These are phyloP conservation scores for Phthorimaea operculella DNA, from an alignment of 1,140 invertebrate genomes.

Conservation along the genomic window DNA sequence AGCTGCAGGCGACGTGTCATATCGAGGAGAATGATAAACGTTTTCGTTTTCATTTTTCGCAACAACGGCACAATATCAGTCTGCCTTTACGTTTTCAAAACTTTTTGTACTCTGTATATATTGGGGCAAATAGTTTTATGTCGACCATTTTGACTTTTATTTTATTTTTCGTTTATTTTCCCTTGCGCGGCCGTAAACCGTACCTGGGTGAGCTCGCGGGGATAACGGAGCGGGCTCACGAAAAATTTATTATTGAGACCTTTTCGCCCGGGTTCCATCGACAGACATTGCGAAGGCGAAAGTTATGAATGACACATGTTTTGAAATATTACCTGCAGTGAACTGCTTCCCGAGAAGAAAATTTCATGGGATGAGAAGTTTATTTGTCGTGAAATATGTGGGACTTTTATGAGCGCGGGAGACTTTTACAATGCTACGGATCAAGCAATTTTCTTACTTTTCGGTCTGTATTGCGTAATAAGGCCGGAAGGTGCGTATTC, in stretches of 20 bases:
- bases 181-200: constrained; percentile 63
- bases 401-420: constrained; percentile 57
- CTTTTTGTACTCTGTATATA: constrained; percentile 47
- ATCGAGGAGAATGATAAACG: constrained; percentile 4
- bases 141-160: constrained; percentile 66
- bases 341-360: constrained; percentile 57
- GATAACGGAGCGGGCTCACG: constrained; percentile 60
- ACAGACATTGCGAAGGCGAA: constrained; percentile 66
- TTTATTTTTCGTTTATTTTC: constrained; percentile 68
- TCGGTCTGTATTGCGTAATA: constrained; percentile 55
- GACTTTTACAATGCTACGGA: constrained; percentile 59
- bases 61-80: constrained; percentile 32
- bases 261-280: constrained; percentile 63
- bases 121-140: constrained; percentile 65
- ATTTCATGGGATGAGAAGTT: constrained; percentile 63
- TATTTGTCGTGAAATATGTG: constrained; percentile 66
- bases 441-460: constrained; percentile 58
- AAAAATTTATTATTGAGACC: constrained; percentile 68
- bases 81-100: constrained; percentile 46
- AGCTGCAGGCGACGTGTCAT: neutral
- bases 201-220: constrained; percentile 58
- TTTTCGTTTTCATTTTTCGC: constrained; percentile 5
- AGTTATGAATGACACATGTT: constrained; percentile 68
- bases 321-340: constrained; percentile 66
- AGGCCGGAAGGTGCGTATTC: constrained; percentile 37